A percentile compares a stretch with the other conserved stretches of the same genome.
phyloP scores from a whole-genome alignment of 1,140 invertebrate species.

The Aphaenogaster floridana region DNA sequence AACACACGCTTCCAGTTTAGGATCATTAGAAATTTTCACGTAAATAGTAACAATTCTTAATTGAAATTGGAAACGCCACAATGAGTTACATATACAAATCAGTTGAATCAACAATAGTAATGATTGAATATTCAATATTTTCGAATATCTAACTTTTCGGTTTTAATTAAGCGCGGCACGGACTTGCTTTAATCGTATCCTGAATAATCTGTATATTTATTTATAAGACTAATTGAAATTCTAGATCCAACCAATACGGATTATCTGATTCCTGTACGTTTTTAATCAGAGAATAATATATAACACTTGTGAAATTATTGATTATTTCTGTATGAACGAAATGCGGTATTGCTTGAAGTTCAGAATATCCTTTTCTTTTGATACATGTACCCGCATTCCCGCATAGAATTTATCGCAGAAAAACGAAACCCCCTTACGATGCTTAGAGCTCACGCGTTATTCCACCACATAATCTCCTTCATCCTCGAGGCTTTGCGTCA shows the following conservation, averaged over 20 bases:
- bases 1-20: background rate
- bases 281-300: background rate
- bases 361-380: background rate
- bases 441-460: constrained; percentile 44
- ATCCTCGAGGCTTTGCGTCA: constrained; percentile 46
- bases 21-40: background rate
- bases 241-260: background rate
- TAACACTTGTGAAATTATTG: background rate
- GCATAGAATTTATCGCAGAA: constrained; percentile 46
- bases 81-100: background rate
- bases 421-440: constrained; percentile 47
- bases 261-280: background rate
- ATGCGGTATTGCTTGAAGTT: background rate
- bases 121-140: background rate
- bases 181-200: background rate
- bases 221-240: background rate
- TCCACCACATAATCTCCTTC: constrained; percentile 41
- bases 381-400: background rate
- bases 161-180: background rate
- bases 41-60: background rate
- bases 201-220: background rate
- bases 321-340: background rate
- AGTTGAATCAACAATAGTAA: background rate
- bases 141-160: background rate
- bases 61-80: background rate